Percentiles rank a stretch among this genome's conserved stretches.
phyloP scores from a whole-genome alignment of 2,888 invertebrate species.

The Argyra leucocephala region DNA sequence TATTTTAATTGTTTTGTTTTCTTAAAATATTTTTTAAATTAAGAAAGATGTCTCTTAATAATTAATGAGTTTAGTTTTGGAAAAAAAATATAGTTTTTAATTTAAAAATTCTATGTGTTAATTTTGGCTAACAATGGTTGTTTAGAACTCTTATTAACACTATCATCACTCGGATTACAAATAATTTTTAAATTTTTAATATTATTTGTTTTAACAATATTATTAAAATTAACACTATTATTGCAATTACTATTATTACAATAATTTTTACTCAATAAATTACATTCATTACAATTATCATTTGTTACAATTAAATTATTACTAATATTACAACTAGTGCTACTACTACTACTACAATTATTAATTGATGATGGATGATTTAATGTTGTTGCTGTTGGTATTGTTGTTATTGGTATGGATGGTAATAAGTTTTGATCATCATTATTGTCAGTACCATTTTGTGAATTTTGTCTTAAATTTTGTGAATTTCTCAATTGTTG shows the following conservation, averaged over 20 bases:
- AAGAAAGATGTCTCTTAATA: too few species aligned
- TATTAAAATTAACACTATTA: constrained; percentile 25
- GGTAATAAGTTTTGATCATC: neutral
- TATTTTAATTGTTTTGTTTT: too few species aligned
- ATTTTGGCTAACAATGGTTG: constrained; percentile 39
- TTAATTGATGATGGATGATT: constrained; percentile 2
- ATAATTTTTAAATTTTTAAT: constrained; percentile 36
- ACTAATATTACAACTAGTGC: constrained; percentile 12
- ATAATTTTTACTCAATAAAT: constrained; percentile 14
- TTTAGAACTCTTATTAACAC: constrained; percentile 28
- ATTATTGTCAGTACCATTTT: neutral
- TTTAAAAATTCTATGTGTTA: constrained; percentile 30
- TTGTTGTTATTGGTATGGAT: too few species aligned
- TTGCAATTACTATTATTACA: constrained; percentile 28
- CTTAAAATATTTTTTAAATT: too few species aligned
- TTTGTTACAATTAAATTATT: constrained; percentile 17
- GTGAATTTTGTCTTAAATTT: neutral
- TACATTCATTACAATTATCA: constrained; percentile 24
- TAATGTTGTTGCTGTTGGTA: constrained; percentile 11
- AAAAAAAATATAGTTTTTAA: neutral
- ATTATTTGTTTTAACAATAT: constrained; percentile 34
- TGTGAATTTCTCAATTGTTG: constrained; percentile 9
- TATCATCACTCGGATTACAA: constrained; percentile 28
- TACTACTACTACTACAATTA: constrained; percentile 9
- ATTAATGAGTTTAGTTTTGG: too few species aligned